A percentile compares a stretch with the other conserved stretches of the same genome.
Conservation (phyloP, 1,140 invertebrate genomes). For the Hypothenemus hampei region DNA sequence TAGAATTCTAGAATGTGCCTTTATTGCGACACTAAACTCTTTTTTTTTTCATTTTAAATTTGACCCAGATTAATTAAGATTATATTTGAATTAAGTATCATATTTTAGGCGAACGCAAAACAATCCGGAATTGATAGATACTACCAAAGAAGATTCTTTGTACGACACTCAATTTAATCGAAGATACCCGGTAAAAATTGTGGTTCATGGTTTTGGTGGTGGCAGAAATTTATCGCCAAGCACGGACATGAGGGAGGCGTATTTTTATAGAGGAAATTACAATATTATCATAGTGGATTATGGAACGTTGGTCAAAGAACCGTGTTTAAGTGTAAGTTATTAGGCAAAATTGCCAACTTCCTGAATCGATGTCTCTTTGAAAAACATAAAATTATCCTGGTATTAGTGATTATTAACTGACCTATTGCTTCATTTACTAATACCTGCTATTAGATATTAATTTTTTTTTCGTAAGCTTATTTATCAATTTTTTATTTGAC, state of each 20-base stretch:
- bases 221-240: slow-evolving; percentile 72
- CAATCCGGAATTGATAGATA: slow-evolving; percentile 64
- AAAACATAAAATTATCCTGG: too few species aligned
- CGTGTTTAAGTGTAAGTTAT: slow-evolving; percentile 61
- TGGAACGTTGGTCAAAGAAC: slow-evolving; percentile 70
- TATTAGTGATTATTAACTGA: too few species aligned
- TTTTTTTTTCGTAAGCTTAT: too few species aligned
- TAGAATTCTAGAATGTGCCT: not conserved
- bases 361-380: too few species aligned
- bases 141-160: slow-evolving; percentile 61
- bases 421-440: too few species aligned
- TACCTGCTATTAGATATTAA: too few species aligned
- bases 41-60: not conserved
- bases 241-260: slow-evolving; percentile 75
- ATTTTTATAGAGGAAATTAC: slow-evolving; percentile 72
- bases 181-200: slow-evolving; percentile 69
- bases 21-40: not conserved
- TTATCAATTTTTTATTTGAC: too few species aligned
- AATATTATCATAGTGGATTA: slow-evolving; percentile 87
- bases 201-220: slow-evolving; percentile 79
- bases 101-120: slow-evolving; percentile 69
- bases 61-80: not conserved
- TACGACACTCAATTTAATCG: slow-evolving; percentile 67
- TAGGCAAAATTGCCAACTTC: too few species aligned
- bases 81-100: too few species aligned